These are phyloP conservation scores for Anarhynchus alexandrinus DNA, from an alignment of 2,113 vertebrate genomes.

Conservation along the genomic window DNA sequence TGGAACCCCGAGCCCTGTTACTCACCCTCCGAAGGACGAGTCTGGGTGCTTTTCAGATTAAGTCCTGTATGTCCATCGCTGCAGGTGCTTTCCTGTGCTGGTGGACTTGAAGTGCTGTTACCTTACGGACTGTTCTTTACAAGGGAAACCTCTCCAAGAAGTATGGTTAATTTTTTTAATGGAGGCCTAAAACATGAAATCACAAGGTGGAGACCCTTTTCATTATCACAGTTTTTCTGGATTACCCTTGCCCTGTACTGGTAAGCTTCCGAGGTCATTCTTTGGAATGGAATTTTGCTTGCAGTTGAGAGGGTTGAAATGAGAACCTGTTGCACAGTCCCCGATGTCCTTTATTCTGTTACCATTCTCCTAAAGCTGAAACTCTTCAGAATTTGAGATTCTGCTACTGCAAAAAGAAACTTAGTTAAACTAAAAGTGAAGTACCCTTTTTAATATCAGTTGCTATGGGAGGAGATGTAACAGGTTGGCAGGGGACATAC, in stretches of 20 bases:
- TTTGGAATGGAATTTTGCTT: not conserved
- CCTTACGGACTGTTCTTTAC: not conserved
- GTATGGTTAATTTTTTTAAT: not conserved
- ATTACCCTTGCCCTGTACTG: not conserved
- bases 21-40: not conserved
- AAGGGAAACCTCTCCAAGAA: not conserved
- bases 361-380: not conserved
- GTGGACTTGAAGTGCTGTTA: not conserved
- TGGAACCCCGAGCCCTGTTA: not conserved
- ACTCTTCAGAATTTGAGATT: not conserved
- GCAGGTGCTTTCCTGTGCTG: not conserved
- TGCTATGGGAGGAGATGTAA: not conserved
- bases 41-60: not conserved
- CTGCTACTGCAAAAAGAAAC: not conserved
- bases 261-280: not conserved
- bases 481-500: not conserved
- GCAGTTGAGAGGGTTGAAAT: not conserved
- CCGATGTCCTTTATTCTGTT: not conserved
- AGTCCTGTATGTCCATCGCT: not conserved
- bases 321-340: not conserved
- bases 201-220: not conserved
- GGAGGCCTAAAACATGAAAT: not conserved
- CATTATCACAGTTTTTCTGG: not conserved
- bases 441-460: not conserved
- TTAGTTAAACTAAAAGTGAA: not conserved